These are phyloP conservation scores for Leptinotarsa lineolata DNA, from an alignment of 1,140 invertebrate species.

Conservation along the genomic window DNA sequence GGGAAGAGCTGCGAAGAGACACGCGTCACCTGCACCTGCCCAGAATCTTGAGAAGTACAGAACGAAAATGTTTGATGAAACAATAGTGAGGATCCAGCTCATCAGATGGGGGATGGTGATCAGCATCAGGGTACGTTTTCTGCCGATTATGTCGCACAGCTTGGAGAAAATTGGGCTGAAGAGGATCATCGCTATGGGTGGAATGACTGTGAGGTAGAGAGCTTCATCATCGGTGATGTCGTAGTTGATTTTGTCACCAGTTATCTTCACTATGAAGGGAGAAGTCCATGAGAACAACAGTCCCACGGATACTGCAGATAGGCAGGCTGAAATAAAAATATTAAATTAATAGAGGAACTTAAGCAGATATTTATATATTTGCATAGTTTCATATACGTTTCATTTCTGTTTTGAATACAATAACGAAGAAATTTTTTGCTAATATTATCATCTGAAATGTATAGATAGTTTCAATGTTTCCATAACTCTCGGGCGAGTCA, in stretches of 20 bases:
- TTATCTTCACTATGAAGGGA: slow-evolving; percentile 31
- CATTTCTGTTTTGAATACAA: too few relatives aligned
- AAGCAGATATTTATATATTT: too few relatives aligned
- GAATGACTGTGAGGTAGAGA: slow-evolving; percentile 20
- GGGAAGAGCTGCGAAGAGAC: slow-evolving; percentile 53
- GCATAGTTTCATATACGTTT: too few relatives aligned
- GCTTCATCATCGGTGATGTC: slow-evolving; percentile 30
- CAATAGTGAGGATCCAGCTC: slow-evolving; percentile 36
- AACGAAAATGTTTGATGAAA: slow-evolving; percentile 33
- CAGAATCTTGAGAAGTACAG: slow-evolving; percentile 42
- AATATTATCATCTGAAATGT: too few relatives aligned
- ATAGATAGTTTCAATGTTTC: too few relatives aligned
- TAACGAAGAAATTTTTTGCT: too few relatives aligned
- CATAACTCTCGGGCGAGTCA: too few relatives aligned
- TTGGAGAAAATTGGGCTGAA: slow-evolving; percentile 32
- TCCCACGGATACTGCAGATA: slow-evolving; percentile 19
- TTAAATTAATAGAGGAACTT: not conserved
- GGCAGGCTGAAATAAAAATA: slow-evolving; percentile 5
- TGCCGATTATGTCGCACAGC: slow-evolving; percentile 38
- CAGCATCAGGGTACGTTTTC: slow-evolving; percentile 38
- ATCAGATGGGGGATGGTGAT: slow-evolving; percentile 36
- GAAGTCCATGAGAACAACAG: slow-evolving; percentile 33
- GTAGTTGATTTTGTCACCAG: slow-evolving; percentile 32
- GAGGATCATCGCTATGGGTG: slow-evolving; percentile 25
- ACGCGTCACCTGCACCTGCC: slow-evolving; percentile 45